Percentiles rank a stretch among this genome's conserved stretches.
Evolutionary conservation across 2,797 vertebrate species (phyloP).

Genomic region (Acanthiza pusilla): DNA sequence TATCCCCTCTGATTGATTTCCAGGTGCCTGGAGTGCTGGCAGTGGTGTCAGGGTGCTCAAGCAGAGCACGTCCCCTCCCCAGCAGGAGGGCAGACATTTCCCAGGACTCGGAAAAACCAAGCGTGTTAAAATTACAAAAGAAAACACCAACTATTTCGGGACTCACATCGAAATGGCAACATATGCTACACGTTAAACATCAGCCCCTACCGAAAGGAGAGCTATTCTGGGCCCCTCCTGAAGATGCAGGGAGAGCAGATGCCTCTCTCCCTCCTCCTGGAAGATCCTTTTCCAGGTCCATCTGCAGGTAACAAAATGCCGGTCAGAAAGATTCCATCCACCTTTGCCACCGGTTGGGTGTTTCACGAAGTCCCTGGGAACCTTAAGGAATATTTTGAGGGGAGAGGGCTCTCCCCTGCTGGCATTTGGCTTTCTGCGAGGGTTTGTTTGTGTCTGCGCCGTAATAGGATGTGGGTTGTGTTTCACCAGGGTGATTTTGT

Average conservation of each 20-base stretch:
- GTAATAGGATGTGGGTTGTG: constrained; percentile 8
- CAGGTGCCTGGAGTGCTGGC: neutral
- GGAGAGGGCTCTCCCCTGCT: neutral
- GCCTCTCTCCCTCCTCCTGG: neutral
- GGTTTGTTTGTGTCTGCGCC: constrained; percentile 35
- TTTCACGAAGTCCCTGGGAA: neutral
- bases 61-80: neutral
- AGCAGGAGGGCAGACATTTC: neutral
- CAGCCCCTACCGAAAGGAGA: constrained; percentile 13
- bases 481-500: constrained; percentile 24
- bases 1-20: neutral
- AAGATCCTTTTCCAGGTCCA: neutral
- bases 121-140: neutral
- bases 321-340: neutral
- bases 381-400: neutral
- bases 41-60: neutral
- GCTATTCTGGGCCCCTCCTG: constrained; percentile 36
- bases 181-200: constrained; percentile 39
- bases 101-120: neutral
- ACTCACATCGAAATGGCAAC: constrained; percentile 34
- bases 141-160: constrained; percentile 37
- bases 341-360: neutral
- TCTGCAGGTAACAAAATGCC: neutral
- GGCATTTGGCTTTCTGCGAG: neutral
- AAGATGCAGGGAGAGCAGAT: neutral